A percentile compares a stretch with the other conserved stretches of the same genome.
These are phyloP conservation scores for Pseudomyrmex flavicornis DNA, from an alignment of 1,140 invertebrate genomes.

Conservation along the genomic window DNA sequence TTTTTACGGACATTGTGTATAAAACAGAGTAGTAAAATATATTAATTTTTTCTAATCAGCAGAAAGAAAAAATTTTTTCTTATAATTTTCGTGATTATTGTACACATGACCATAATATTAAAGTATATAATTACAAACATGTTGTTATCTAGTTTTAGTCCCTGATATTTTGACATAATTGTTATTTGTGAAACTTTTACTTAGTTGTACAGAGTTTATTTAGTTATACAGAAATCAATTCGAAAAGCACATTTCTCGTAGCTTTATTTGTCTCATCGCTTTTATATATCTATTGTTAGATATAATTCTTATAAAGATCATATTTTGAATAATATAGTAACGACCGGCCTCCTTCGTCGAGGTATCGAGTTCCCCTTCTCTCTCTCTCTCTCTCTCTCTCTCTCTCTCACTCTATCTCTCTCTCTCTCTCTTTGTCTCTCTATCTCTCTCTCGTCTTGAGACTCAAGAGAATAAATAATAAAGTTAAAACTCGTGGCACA, in stretches of 20 bases:
- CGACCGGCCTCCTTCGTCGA: constrained; percentile 71
- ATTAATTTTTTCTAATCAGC: background rate
- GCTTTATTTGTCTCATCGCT: constrained; percentile 28
- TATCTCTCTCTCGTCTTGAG: constrained; percentile 20
- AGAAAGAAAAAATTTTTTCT: background rate
- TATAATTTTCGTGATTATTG: background rate
- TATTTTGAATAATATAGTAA: constrained; percentile 28
- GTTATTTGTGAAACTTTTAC: background rate
- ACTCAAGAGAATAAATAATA: constrained; percentile 32
- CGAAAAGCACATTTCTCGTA: constrained; percentile 18
- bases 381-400: background rate
- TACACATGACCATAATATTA: background rate
- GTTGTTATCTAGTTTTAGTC: background rate
- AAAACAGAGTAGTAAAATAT: background rate
- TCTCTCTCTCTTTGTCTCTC: background rate
- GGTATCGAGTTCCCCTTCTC: constrained; percentile 56
- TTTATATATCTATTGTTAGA: constrained; percentile 11
- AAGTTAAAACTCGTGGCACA: constrained; percentile 66
- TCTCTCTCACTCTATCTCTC: background rate
- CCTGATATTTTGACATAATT: constrained; percentile 1
- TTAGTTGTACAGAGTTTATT: background rate
- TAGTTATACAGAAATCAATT: constrained; percentile 19
- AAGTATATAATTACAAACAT: constrained; percentile 20
- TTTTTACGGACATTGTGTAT: background rate
- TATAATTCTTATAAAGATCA: constrained; percentile 39